A percentile compares a stretch with the other conserved stretches of the same genome.
These are phyloP conservation scores for Cordilura impudica DNA, from an alignment of 2,888 invertebrate species.

Conservation along the genomic window DNA sequence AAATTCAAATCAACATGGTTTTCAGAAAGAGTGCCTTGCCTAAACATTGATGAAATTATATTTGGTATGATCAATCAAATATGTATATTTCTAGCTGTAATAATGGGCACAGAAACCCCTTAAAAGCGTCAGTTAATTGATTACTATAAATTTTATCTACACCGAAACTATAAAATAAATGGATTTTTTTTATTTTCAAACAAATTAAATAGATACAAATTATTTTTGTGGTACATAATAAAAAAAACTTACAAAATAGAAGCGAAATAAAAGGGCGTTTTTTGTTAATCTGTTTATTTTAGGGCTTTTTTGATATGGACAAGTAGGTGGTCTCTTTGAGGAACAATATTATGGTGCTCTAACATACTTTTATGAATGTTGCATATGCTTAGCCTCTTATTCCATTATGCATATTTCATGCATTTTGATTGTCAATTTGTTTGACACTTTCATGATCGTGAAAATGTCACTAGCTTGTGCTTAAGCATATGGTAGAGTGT, in stretches of 20 bases:
- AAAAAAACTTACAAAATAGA: slow-evolving; percentile 4
- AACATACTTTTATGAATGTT: too few relatives aligned
- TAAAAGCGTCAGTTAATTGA: slow-evolving; percentile 29
- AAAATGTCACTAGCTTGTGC: slow-evolving; percentile 48
- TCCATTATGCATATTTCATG: slow-evolving; percentile 43
- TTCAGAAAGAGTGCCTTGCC: neutral
- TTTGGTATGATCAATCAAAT: slow-evolving; percentile 27
- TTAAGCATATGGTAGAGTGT: too few relatives aligned
- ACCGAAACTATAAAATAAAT: slow-evolving; percentile 44
- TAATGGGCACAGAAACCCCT: neutral
- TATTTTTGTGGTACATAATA: neutral
- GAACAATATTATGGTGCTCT: neutral
- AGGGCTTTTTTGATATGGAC: neutral
- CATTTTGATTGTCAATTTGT: slow-evolving; percentile 64
- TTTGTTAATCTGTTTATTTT: slow-evolving; percentile 5
- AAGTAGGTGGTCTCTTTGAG: slow-evolving; percentile 53
- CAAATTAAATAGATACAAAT: neutral
- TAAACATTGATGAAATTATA: slow-evolving; percentile 3
- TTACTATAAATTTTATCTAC: slow-evolving; percentile 52
- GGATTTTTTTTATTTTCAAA: slow-evolving; percentile 16
- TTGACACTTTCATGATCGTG: slow-evolving; percentile 64
- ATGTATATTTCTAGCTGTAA: neutral
- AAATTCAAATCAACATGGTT: slow-evolving; percentile 3
- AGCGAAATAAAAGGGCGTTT: slow-evolving; percentile 38
- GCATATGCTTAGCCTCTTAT: neutral